Percentiles rank a stretch among this genome's conserved stretches.
These are phyloP conservation scores for Epizoanthus illoricatus DNA, from an alignment of 92 coral and sea anemone species.

Conservation along the genomic window DNA sequence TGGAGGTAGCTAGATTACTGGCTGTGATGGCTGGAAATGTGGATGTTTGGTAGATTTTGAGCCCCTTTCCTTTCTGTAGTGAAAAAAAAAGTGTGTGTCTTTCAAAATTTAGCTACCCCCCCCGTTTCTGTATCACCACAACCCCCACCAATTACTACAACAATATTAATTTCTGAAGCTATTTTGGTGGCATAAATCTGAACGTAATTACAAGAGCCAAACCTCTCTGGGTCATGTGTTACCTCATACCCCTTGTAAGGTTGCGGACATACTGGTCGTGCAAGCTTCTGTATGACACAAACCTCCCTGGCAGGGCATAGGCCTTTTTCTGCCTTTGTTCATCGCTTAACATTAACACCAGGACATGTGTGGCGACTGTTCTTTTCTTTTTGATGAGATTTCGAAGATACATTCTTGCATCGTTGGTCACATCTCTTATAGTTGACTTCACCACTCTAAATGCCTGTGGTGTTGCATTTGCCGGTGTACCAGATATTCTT, in stretches of 20 bases:
- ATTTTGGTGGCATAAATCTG: constrained; percentile 1
- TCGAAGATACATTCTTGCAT: constrained; percentile 26
- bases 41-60: too few species aligned
- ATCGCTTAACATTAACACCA: constrained; percentile 51
- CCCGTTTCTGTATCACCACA: background rate
- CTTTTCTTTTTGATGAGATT: constrained; percentile 51
- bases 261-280: constrained; percentile 51
- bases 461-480: too few species aligned
- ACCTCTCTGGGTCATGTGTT: constrained; percentile 45
- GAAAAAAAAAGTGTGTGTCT: background rate
- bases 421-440: constrained; percentile 15
- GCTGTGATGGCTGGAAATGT: background rate
- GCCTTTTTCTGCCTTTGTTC: constrained; percentile 49
- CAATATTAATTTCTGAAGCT: background rate
- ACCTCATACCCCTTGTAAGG: constrained; percentile 41
- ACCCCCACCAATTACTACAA: background rate
- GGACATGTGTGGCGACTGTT: constrained; percentile 46
- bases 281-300: constrained; percentile 39
- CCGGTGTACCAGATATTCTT: constrained; percentile 15
- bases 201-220: constrained; percentile 46
- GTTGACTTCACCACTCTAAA: too few species aligned
- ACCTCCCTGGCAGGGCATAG: constrained; percentile 55
- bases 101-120: background rate
- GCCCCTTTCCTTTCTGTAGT: background rate
- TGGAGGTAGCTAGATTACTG: constrained; percentile 2